These are phyloP conservation scores for Toxostoma redivivum DNA, from an alignment of 2,113 vertebrate genomes.

Conservation along the genomic window DNA sequence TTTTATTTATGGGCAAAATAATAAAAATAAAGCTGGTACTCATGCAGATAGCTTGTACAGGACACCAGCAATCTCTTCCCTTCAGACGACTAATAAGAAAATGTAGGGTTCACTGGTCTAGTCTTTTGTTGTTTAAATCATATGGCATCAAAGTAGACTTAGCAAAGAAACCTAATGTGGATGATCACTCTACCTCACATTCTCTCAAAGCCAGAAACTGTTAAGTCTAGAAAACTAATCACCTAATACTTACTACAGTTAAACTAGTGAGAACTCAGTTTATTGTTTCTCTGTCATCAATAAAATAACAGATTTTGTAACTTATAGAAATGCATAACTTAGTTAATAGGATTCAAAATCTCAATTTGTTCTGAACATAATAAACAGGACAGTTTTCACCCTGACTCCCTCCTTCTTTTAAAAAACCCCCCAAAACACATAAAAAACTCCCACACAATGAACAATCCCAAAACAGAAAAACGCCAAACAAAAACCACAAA, in stretches of 20 bases:
- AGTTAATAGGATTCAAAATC: background rate
- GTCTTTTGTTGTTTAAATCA: background rate
- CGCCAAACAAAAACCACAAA: background rate
- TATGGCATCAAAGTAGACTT: background rate
- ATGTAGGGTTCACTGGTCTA: background rate
- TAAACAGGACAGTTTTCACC: background rate
- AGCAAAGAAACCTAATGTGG: background rate
- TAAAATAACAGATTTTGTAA: background rate
- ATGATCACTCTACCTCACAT: background rate
- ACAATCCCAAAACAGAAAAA: background rate
- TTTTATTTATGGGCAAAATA: background rate
- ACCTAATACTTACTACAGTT: background rate
- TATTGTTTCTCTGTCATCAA: background rate
- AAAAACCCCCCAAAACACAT: background rate
- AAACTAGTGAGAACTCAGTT: background rate
- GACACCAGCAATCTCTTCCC: background rate
- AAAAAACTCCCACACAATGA: background rate
- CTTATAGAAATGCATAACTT: background rate
- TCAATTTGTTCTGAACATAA: background rate
- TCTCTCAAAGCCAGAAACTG: background rate
- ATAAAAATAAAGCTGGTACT: background rate
- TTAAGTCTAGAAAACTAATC: background rate
- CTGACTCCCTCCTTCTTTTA: background rate
- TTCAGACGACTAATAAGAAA: background rate
- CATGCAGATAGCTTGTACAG: fast-evolving